A percentile compares a stretch with the other conserved stretches of the same genome.
phyloP scores from a whole-genome alignment of 2,888 invertebrate genomes.

The Rhamphomyia laevipes region DNA sequence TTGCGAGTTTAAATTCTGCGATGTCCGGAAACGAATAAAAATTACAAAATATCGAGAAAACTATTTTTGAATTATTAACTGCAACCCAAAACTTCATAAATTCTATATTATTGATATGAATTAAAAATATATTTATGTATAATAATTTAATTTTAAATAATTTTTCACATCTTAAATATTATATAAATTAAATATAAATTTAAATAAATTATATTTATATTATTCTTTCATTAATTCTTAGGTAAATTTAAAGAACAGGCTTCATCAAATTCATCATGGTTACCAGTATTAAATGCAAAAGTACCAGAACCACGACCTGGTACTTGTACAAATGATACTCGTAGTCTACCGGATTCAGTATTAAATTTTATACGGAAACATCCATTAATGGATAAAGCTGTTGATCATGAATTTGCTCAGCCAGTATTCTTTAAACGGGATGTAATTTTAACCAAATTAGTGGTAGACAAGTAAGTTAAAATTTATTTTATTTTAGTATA shows the following conservation, averaged over 20 bases:
- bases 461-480: slow-evolving; percentile 67
- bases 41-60: too few species aligned
- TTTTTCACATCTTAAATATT: too few species aligned
- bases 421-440: slow-evolving; percentile 90
- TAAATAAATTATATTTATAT: too few species aligned
- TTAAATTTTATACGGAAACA: slow-evolving; percentile 94
- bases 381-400: slow-evolving; percentile 94
- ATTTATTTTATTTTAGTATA: too few species aligned
- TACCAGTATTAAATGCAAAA: slow-evolving; percentile 80
- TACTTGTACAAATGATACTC: slow-evolving; percentile 87
- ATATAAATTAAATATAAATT: too few species aligned
- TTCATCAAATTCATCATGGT: slow-evolving; percentile 85
- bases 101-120: too few species aligned
- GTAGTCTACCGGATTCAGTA: slow-evolving; percentile 80
- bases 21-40: too few species aligned
- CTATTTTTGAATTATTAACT: too few species aligned
- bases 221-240: slow-evolving; percentile 16
- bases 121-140: too few species aligned
- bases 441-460: slow-evolving; percentile 78
- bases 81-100: too few species aligned
- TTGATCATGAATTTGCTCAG: slow-evolving; percentile 83
- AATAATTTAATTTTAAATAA: too few species aligned
- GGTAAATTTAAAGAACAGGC: slow-evolving; percentile 85
- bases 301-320: slow-evolving; percentile 92
- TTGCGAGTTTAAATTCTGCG: too few species aligned